Evolutionary conservation across 2,888 invertebrate species (phyloP), one percentile per base, ranked within the genome.

Genomic region (Brachyopa scutellaris): DNA sequence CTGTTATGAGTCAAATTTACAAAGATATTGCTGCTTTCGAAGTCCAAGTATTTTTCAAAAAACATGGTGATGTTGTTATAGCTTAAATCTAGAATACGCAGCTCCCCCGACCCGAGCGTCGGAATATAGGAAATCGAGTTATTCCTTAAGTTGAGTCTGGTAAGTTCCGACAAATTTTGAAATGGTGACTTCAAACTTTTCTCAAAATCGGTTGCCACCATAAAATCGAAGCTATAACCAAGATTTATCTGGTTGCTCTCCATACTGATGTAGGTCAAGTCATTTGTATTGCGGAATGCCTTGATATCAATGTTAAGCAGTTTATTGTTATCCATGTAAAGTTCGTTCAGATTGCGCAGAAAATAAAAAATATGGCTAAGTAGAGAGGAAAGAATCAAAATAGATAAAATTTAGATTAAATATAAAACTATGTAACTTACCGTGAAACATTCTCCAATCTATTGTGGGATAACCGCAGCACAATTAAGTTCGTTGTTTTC

Each of bases 401-500:
- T n/a, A n/a, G n/a, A n/a, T n/a, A n/a, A n/a, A n/a, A n/a, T n/a
- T n/a, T n/a, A n/a, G n/a, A n/a, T n/a, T n/a, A n/a, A n/a, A n/a
- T n/a, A n/a, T n/a, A n/a, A n/a, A n/a, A n/a, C n/a, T n/a, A n/a
- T n/a, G n/a, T 15, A 82, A 91, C 92, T 91, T 89, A 93, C 93
- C 91, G 90, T 77, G 92, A 91, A 82, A 95, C 92, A 72, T 91
- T 91, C 0, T 89, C 89, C 36, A 95, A 88, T 17, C 90, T 90
- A 89, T 97, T 97, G 74, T 93, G 89, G 31, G 93, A 92, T 57
- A 97, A 90, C 87, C 93, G 92, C 7, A 96, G 89, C 15, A 87
- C 91, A 85, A 92, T 91, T 83, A 96, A 88, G 70, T 92, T 92
- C 1, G 89, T 89, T 69, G 93, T 90, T n/a, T 92, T 90, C 2